A percentile compares a stretch with the other conserved stretches of the same genome.
Conservation (phyloP, 2,797 vertebrate species). For the Lindbergichthys nudifrons region DNA sequence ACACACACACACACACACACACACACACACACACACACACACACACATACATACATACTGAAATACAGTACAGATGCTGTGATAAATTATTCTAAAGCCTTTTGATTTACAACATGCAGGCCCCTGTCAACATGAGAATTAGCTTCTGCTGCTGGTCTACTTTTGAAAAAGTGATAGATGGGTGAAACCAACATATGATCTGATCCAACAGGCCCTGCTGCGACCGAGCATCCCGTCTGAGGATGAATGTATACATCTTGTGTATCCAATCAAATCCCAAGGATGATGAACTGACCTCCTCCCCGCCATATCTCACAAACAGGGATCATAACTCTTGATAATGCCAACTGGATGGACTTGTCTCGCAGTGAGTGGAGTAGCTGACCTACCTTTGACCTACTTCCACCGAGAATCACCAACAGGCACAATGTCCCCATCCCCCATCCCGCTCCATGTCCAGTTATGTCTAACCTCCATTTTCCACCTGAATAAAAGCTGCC, state of each 20-base stretch:
- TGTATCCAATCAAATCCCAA: slow-evolving; percentile 67
- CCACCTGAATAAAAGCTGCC: slow-evolving; percentile 59
- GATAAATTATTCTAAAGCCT: slow-evolving; percentile 26
- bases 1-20: no score
- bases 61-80: not conserved
- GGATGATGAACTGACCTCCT: slow-evolving; percentile 61
- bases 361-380: slow-evolving; percentile 30
- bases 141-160: slow-evolving; percentile 36
- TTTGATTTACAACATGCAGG: slow-evolving; percentile 45
- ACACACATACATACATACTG: no score
- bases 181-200: slow-evolving; percentile 44
- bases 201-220: slow-evolving; percentile 29
- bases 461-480: slow-evolving; percentile 59
- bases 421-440: slow-evolving; percentile 35
- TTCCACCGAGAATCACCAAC: slow-evolving; percentile 51
- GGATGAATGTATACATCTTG: slow-evolving; percentile 49
- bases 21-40: no score
- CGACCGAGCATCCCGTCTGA: slow-evolving; percentile 32
- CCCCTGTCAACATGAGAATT: slow-evolving; percentile 40
- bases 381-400: slow-evolving; percentile 68
- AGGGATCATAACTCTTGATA: slow-evolving; percentile 58
- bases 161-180: slow-evolving; percentile 61
- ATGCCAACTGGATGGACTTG: slow-evolving; percentile 43
- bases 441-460: slow-evolving; percentile 46
- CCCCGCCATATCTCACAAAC: slow-evolving; percentile 28